Evolutionary conservation across 2,113 vertebrate species (phyloP).

Genomic region (Anas platyrhynchos): DNA sequence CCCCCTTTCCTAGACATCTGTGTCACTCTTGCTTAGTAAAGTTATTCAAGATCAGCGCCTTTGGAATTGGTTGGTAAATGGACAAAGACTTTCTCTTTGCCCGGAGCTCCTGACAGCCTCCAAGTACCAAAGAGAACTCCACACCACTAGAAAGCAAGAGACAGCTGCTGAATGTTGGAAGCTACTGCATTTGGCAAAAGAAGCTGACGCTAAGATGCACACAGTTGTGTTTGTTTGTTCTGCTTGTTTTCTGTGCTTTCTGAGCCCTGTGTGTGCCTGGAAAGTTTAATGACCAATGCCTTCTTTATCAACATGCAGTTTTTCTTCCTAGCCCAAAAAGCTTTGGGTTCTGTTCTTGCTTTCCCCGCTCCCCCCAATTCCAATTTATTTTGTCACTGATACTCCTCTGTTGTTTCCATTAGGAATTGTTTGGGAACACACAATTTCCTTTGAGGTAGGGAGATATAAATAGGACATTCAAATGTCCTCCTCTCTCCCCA

Average conservation of each 20-base stretch:
- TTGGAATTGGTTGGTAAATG: conserved; percentile 68
- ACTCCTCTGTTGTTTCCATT: background rate
- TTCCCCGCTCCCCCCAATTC: background rate
- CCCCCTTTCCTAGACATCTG: conserved; percentile 58
- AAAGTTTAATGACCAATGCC: conserved; percentile 55
- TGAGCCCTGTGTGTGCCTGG: conserved; percentile 65
- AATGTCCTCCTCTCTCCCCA: background rate
- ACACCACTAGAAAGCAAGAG: conserved; percentile 71
- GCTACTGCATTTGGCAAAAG: conserved; percentile 73
- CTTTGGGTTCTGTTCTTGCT: conserved; percentile 59
- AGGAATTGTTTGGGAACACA: background rate
- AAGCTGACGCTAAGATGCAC: conserved; percentile 69
- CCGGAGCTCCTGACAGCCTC: conserved; percentile 67
- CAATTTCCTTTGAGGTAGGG: background rate
- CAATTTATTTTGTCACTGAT: conserved; percentile 5
- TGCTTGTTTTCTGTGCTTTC: conserved; percentile 72
- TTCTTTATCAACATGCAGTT: conserved; percentile 66
- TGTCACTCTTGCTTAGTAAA: conserved; percentile 71
- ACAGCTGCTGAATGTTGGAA: conserved; percentile 73
- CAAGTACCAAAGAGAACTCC: conserved; percentile 70
- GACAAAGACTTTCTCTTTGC: conserved; percentile 72
- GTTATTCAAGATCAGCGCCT: conserved; percentile 70
- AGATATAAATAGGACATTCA: background rate
- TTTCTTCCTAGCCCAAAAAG: conserved; percentile 57
- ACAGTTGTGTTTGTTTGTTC: conserved; percentile 72